These are phyloP conservation scores for Stenurella melanura DNA, from an alignment of 2,888 invertebrate species.

Conservation along the genomic window DNA sequence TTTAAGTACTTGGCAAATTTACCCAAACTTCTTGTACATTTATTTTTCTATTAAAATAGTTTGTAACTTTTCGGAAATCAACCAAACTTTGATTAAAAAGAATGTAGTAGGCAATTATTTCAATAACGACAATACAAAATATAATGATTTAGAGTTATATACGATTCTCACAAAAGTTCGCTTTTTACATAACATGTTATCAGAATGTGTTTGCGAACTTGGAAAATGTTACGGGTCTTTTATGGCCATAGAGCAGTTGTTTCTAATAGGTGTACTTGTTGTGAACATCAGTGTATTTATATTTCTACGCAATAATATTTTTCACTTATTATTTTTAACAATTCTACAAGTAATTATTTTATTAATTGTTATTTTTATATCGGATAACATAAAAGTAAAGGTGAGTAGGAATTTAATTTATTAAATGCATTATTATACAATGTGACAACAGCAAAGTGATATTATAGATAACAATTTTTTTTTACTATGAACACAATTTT, in stretches of 20 bases:
- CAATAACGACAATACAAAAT: conserved; percentile 30
- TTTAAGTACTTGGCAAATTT: conserved; percentile 58
- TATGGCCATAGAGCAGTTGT: conserved; percentile 59
- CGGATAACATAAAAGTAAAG: conserved; percentile 53
- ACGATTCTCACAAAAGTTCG: conserved; percentile 51
- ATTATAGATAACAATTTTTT: too few relatives aligned
- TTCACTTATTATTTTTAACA: conserved; percentile 53
- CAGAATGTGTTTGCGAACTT: conserved; percentile 56
- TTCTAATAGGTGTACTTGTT: conserved; percentile 55
- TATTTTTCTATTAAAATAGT: conserved; percentile 55
- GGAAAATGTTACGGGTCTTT: conserved; percentile 58
- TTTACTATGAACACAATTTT: too few relatives aligned
- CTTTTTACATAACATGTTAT: conserved; percentile 56
- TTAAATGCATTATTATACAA: too few relatives aligned
- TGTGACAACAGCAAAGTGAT: too few relatives aligned
- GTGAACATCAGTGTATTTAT: conserved; percentile 56
- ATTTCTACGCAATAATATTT: conserved; percentile 37
- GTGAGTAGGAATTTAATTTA: conserved; percentile 46
- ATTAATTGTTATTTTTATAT: conserved; percentile 51
- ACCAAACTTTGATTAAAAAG: conserved; percentile 44
- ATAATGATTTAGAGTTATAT: conserved; percentile 47
- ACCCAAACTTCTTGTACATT: conserved; percentile 57
- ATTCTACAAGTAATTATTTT: conserved; percentile 52
- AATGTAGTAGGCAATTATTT: conserved; percentile 45
- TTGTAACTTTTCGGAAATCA: conserved; percentile 54